Conservation (phyloP, 30 jellyfish, hydroid and myxozoan genomes). For the Pseudorhiza aurosa region DNA sequence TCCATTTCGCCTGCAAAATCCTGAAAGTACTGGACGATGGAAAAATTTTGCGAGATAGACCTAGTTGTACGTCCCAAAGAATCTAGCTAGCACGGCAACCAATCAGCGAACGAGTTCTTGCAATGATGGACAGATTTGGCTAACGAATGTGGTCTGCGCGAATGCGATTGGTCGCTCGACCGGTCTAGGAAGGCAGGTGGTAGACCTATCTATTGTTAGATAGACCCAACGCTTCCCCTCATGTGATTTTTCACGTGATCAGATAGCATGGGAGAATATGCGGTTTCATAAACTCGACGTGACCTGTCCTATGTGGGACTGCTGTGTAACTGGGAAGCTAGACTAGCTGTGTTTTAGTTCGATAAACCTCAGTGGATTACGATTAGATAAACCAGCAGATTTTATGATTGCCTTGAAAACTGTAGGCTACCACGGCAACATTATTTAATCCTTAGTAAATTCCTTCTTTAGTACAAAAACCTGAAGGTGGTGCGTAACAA, state of each 20-base stretch:
- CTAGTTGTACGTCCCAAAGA: conserved; percentile 1
- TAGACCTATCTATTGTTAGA: conserved; percentile 25
- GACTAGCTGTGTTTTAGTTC: neutral
- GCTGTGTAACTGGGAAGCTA: neutral
- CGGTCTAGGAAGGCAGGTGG: conserved; percentile 36
- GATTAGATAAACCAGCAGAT: too few species aligned
- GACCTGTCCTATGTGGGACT: neutral
- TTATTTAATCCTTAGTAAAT: too few species aligned
- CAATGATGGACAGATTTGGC: conserved; percentile 43
- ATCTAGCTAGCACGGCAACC: conserved; percentile 9
- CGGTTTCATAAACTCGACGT: neutral
- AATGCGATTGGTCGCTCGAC: conserved; percentile 31
- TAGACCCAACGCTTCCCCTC: conserved; percentile 23
- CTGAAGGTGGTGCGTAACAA: too few species aligned
- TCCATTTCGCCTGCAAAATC: neutral
- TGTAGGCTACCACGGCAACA: too few species aligned
- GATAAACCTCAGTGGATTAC: neutral
- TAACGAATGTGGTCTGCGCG: conserved; percentile 42
- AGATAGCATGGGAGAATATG: neutral
- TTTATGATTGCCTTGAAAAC: too few species aligned
- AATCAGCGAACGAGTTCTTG: conserved; percentile 14
- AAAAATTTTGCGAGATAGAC: conserved; percentile 15
- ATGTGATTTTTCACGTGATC: conserved; percentile 16
- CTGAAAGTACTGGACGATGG: neutral
- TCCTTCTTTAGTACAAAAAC: too few species aligned